Conservation (phyloP, 2,888 invertebrate genomes). For the Cepaea hortensis region DNA sequence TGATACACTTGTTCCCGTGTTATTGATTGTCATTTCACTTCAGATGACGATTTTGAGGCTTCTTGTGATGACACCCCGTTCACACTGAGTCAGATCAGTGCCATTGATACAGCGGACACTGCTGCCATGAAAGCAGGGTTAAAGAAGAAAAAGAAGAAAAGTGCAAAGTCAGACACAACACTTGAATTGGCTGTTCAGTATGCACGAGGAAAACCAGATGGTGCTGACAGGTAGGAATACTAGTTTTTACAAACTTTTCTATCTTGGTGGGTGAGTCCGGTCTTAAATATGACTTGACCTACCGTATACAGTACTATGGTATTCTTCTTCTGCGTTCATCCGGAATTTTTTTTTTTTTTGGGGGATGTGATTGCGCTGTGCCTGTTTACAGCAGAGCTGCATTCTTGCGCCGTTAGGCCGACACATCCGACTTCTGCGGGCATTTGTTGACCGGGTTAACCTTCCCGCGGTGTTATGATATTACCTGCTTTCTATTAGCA, state of each 20-base stretch:
- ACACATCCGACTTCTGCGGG: no score
- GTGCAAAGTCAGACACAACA: slow-evolving; percentile 59
- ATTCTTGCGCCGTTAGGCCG: no score
- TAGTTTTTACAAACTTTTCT: background rate
- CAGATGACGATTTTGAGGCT: slow-evolving; percentile 29
- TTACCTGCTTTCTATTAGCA: no score
- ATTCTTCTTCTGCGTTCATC: no score
- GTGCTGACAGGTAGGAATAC: slow-evolving; percentile 62
- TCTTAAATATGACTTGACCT: no score
- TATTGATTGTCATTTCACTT: background rate
- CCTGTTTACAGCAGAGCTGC: no score
- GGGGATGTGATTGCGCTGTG: no score
- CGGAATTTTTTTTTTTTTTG: no score
- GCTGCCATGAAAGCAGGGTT: slow-evolving; percentile 56
- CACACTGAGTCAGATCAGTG: slow-evolving; percentile 69
- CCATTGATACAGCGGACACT: slow-evolving; percentile 64
- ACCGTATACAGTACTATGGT: no score
- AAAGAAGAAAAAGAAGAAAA: slow-evolving; percentile 50
- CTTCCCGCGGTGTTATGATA: no score
- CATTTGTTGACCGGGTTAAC: no score
- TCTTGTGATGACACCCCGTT: slow-evolving; percentile 58
- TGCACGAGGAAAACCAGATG: slow-evolving; percentile 71
- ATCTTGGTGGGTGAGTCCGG: no score
- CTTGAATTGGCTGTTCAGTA: slow-evolving; percentile 69
- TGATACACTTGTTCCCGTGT: background rate